Evolutionary conservation across 2,113 vertebrate genomes (phyloP).

Genomic region (Typhlomys cinereus): DNA sequence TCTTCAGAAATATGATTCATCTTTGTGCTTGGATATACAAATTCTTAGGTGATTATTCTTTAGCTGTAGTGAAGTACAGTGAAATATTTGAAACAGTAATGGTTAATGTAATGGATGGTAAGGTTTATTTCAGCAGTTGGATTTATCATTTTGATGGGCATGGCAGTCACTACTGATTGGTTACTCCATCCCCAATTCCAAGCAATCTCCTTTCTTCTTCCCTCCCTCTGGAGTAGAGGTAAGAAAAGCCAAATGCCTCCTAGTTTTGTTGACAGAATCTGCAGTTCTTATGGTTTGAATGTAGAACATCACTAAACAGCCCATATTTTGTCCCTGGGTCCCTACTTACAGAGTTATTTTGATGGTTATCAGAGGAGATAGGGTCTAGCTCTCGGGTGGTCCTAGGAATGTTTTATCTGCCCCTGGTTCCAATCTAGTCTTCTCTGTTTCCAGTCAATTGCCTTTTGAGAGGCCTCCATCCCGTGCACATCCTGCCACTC

Average conservation of each 20-base stretch:
- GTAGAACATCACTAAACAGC: neutral
- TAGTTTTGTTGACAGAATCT: neutral
- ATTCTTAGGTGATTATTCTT: neutral
- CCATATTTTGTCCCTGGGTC: neutral
- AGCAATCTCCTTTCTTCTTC: neutral
- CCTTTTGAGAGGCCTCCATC: neutral
- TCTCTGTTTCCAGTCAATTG: neutral
- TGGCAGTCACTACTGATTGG: neutral
- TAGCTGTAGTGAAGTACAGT: neutral
- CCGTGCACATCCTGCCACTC: neutral
- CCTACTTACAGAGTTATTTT: neutral
- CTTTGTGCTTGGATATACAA: neutral
- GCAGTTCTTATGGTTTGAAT: neutral
- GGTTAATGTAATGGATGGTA: neutral
- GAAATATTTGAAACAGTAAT: neutral
- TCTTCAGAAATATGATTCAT: neutral
- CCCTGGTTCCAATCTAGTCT: neutral
- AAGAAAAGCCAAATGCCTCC: neutral
- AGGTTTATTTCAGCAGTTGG: neutral
- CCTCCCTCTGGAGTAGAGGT: neutral
- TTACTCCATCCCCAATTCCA: neutral
- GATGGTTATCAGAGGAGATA: neutral
- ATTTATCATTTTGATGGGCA: neutral
- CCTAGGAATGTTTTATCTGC: neutral
- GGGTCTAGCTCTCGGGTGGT: neutral